phyloP scores from a whole-genome alignment of 2,797 vertebrate genomes.

The Ctenosaura bakeri region DNA sequence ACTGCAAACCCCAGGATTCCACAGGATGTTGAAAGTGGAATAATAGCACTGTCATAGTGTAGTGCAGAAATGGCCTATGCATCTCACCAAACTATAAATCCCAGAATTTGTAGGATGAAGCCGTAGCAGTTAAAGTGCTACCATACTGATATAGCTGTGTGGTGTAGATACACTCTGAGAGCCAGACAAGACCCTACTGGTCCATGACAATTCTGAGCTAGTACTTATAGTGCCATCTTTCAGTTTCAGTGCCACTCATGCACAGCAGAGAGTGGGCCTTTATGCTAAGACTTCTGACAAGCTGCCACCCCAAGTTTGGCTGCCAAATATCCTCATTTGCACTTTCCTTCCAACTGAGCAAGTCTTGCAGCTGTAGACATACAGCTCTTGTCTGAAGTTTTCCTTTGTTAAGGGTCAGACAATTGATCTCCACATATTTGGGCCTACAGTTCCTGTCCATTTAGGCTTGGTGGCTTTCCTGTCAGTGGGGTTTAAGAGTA shows the following conservation, averaged over 20 bases:
- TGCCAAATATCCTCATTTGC: not conserved
- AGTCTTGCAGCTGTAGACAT: no score
- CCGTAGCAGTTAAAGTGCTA: no score
- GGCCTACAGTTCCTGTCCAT: not conserved
- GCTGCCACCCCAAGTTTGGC: not conserved
- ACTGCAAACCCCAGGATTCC: no score
- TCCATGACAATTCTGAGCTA: not conserved
- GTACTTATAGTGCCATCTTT: not conserved
- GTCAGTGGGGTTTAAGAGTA: no score
- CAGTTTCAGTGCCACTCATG: not conserved
- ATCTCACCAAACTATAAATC: no score
- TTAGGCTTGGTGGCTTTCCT: no score
- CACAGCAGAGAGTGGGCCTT: not conserved
- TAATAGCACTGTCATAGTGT: no score
- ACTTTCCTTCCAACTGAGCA: not conserved
- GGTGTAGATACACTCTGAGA: no score
- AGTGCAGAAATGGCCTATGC: no score
- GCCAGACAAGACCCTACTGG: not conserved
- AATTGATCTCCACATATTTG: not conserved
- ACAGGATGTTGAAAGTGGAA: no score
- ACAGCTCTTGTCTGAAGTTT: not conserved
- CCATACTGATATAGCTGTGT: no score
- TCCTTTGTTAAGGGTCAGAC: not conserved
- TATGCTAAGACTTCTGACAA: not conserved
- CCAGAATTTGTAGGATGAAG: no score